Evolutionary conservation across 2,797 vertebrate genomes (phyloP).

Genomic region (Naso thynnoides): DNA sequence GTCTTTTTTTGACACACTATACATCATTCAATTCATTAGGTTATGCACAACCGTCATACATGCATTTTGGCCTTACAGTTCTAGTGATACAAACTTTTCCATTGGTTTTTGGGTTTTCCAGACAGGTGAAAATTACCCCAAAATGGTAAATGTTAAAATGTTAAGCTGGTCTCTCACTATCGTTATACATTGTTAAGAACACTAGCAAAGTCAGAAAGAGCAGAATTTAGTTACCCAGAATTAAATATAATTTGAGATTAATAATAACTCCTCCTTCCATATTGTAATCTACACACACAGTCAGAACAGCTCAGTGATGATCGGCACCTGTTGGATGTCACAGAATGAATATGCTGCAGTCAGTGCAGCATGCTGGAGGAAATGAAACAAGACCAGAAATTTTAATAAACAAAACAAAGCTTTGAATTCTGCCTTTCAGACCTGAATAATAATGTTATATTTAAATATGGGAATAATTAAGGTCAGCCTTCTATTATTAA

Average conservation of each 20-base stretch:
- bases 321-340: background rate
- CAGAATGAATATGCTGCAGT: background rate
- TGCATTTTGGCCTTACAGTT: too few relatives aligned
- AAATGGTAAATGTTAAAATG: too few relatives aligned
- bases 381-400: conserved; percentile 6
- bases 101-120: too few relatives aligned
- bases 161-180: too few relatives aligned
- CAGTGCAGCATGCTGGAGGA: background rate
- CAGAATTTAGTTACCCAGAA: background rate
- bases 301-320: background rate
- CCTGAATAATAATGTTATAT: conserved; percentile 1
- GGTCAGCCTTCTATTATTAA: background rate
- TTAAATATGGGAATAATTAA: conserved; percentile 16
- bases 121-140: too few relatives aligned
- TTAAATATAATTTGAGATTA: background rate
- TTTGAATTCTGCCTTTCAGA: background rate
- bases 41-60: too few relatives aligned
- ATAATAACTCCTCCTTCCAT: too few relatives aligned
- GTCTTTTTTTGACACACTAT: background rate
- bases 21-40: too few relatives aligned
- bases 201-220: too few relatives aligned
- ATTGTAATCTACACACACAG: background rate
- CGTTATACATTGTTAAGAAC: too few relatives aligned
- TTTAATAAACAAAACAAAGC: background rate
- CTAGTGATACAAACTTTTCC: too few relatives aligned